Base-by-base conservation (phyloP, 2,113 vertebrate species). In the Tetrax tetrax region DNA sequence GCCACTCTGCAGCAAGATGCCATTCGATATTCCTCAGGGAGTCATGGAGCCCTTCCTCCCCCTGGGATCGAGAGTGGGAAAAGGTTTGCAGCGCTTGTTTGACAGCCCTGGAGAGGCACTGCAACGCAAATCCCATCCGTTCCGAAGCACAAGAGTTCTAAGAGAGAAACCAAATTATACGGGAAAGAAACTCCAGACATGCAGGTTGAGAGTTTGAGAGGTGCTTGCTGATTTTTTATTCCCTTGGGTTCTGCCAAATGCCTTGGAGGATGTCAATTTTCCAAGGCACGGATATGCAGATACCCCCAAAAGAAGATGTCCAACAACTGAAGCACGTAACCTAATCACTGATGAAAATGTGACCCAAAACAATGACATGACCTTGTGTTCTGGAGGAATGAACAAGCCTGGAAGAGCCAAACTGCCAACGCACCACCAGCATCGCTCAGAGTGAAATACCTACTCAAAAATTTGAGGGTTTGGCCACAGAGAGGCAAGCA, bases 211-310 rank as follows among this genome's bases (percentile, higher is more conserved):
- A 60, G 11, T 37, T 28, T 5, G n/a, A 82, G 31, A 79, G 76
- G 38, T 0, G 0, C 64, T 57, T 1, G 5, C 3, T 8, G 6
- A 31, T 25, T 47, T 41, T 38, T 33, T 54, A 12, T 11, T 43
- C 63, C 43, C 66, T 47, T 37, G 9, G 6, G 77, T 47, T 87
- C 45, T 50, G 50, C 33, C 10, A 2, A 86, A 59, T 22, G 19
- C 80, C 37, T 54, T 5, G 9, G 10, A 70, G 7, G 24, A 84
- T 6, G 6, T 22, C 0, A 0, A 5, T n/a, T 60, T 94, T 57
- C 12, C 0, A 2, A 45, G 29, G 24, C 54, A 10, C 8, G 22
- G 20, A 74, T 56, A 43, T 6, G 41, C 41, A 43, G 41, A 43
- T 43, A 43, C 41, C 37, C n/a, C 60, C 64, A 80, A 61, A 69